phyloP scores from a whole-genome alignment of 2,113 vertebrate genomes.

The Thinocorus orbignyianus region DNA sequence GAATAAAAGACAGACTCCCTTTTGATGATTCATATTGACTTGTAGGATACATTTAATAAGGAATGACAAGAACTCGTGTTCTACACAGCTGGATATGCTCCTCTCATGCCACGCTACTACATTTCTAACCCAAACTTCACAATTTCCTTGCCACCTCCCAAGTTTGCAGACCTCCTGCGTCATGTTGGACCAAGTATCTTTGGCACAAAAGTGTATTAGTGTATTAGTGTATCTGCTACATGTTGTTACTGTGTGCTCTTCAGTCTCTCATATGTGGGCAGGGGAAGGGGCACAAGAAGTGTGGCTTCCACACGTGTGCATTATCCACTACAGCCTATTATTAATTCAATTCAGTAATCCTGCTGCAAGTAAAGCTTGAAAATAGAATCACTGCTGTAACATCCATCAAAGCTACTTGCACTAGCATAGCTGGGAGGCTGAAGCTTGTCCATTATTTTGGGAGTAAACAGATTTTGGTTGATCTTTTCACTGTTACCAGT shows the following conservation, averaged over 20 bases:
- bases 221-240: accelerated
- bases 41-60: background rate
- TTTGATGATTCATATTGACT: constrained; percentile 26
- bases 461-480: background rate
- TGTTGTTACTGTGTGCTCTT: accelerated
- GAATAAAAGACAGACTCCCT: background rate
- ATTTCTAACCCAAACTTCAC: background rate
- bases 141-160: background rate
- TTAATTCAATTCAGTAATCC: background rate
- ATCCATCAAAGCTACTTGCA: background rate
- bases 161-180: background rate
- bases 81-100: background rate
- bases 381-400: background rate
- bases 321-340: background rate
- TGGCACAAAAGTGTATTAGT: background rate
- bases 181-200: background rate
- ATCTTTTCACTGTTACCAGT: background rate
- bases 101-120: background rate
- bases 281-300: background rate
- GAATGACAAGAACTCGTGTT: background rate
- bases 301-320: background rate
- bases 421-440: background rate
- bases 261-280: accelerated
- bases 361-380: background rate
- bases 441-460: background rate